phyloP scores from a whole-genome alignment of 2,797 vertebrate species.

The Adrianichthys oophorus region DNA sequence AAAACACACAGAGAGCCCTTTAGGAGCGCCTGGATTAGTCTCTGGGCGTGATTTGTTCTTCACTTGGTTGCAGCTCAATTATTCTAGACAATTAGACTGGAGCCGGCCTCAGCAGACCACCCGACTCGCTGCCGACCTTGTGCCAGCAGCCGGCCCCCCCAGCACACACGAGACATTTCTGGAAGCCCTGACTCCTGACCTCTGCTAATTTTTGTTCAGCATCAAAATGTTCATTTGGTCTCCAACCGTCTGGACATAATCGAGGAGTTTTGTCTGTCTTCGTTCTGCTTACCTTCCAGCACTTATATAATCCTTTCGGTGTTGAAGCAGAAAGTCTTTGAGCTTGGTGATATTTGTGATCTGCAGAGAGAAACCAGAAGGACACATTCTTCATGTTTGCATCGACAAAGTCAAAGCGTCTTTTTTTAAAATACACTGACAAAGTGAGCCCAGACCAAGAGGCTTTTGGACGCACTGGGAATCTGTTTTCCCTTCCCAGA shows the following conservation, averaged over 20 bases:
- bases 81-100: conserved; percentile 78
- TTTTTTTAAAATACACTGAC: no score
- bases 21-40: conserved; percentile 68
- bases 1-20: conserved; percentile 49
- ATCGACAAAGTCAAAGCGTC: no score
- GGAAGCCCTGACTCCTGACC: conserved; percentile 45
- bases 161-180: conserved; percentile 13
- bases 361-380: conserved; percentile 74
- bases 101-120: conserved; percentile 69
- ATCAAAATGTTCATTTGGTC: conserved; percentile 21
- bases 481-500: not conserved
- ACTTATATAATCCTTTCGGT: conserved; percentile 96
- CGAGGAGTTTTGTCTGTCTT: conserved; percentile 21
- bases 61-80: conserved; percentile 75
- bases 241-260: conserved; percentile 16
- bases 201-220: conserved; percentile 24
- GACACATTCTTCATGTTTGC: conserved; percentile 23
- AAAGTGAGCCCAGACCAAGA: not conserved
- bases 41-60: conserved; percentile 70
- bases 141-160: conserved; percentile 49
- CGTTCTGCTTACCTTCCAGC: conserved; percentile 85
- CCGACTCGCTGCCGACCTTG: conserved; percentile 65
- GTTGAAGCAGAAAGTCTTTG: conserved; percentile 95
- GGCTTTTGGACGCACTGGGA: not conserved
- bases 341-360: conserved; percentile 95